Conservation (phyloP, 1,140 invertebrate species). For the Drosophila serrata region DNA sequence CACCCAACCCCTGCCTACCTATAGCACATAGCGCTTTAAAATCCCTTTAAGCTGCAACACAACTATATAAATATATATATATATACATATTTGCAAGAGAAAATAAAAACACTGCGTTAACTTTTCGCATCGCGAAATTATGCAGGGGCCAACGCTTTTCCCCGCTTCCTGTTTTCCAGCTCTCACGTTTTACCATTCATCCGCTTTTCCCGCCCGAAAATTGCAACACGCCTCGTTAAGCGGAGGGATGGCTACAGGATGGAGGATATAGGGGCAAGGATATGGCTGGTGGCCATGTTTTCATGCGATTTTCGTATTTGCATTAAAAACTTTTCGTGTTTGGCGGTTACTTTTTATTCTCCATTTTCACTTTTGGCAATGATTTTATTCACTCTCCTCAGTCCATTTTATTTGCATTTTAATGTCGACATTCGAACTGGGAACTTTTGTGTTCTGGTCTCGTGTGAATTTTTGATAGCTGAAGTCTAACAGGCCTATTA, state of each 20-base stretch:
- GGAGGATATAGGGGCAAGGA: neutral
- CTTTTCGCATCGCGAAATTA: conserved; percentile 71
- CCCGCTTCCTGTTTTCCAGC: conserved; percentile 68
- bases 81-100: conserved; percentile 31
- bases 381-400: conserved; percentile 48
- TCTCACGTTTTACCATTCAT: conserved; percentile 17
- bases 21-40: conserved; percentile 47
- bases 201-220: conserved; percentile 46
- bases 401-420: conserved; percentile 71
- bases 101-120: conserved; percentile 70
- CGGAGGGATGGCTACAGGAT: conserved; percentile 13
- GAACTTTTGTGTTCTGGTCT: conserved; percentile 4
- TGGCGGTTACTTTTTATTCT: conserved; percentile 61
- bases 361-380: conserved; percentile 42
- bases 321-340: conserved; percentile 76
- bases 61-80: conserved; percentile 24
- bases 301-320: conserved; percentile 75
- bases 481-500: conserved; percentile 24
- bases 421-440: conserved; percentile 26
- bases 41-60: conserved; percentile 50
- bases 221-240: conserved; percentile 60
- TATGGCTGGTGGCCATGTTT: conserved; percentile 53
- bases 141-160: conserved; percentile 57
- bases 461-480: conserved; percentile 24
- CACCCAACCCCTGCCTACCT: neutral